Evolutionary conservation across 2,797 vertebrate species (phyloP).

Genomic region (Danio choprae): DNA sequence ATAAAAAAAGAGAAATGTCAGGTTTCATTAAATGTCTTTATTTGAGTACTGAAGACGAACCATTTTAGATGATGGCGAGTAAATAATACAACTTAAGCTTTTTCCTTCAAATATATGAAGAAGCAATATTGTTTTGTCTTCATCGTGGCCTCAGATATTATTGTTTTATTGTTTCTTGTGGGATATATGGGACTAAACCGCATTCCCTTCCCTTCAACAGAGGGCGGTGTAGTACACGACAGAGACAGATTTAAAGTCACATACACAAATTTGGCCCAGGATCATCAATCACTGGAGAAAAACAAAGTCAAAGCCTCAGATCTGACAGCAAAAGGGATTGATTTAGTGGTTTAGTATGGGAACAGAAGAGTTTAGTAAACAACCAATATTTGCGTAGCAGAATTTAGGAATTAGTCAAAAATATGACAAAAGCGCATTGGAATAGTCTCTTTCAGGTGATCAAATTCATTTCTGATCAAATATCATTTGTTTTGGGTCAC

Average conservation of each 20-base stretch:
- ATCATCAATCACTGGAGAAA: conserved; percentile 11
- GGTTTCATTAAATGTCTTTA: no score
- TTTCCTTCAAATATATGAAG: no score
- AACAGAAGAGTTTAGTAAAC: conserved; percentile 40
- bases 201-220: conserved; percentile 26
- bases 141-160: no score
- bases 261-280: background rate
- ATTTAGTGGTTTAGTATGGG: conserved; percentile 41
- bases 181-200: background rate
- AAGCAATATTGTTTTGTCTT: no score
- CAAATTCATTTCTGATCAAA: no score
- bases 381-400: conserved; percentile 12
- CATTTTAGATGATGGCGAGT: no score
- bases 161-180: no score
- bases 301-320: conserved; percentile 34
- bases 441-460: no score
- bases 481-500: no score
- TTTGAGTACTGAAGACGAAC: no score
- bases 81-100: no score
- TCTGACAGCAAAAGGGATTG: conserved; percentile 36
- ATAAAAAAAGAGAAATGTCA: no score
- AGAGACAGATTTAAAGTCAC: background rate
- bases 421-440: background rate
- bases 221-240: background rate
- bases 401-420: background rate